Base-by-base conservation (phyloP, 2,113 vertebrate species). In the Plestiodon gilberti region DNA sequence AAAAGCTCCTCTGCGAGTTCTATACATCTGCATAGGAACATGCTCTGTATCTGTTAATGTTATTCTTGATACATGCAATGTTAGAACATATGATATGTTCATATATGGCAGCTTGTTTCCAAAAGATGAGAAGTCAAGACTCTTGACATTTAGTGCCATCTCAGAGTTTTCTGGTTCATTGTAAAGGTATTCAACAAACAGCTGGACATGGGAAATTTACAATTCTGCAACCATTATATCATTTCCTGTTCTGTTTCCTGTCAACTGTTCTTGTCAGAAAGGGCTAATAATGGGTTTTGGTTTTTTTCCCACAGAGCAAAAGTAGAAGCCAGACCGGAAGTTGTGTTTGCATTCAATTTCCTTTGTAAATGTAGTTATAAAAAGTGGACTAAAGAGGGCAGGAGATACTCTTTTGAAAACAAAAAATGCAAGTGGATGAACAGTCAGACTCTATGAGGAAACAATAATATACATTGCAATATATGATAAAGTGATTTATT, bases 241-340 rank as follows among this genome's bases (percentile, higher is more conserved):
- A 97, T 97, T 98, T 98, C 98, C 97, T 97, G 94, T 91, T 91
- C 95, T 96, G 93, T 94, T 97, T 98, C 96, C 97, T 97, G 95
- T 96, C 94, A 82, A 95, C 89, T 90, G 57, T 88, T 92, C 87
- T 93, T 96, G 96, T 96, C 96, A 97, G 95, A 95, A 97, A 95
- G 90, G 88, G 92, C 95, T 92, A 95, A 95, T 97, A 95, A 97
- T 96, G 97, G 35, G 1, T 17, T 3, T 25, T 48, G 43, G 43
- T 48, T 48, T 87, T 89, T 91, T 97, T 97, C 97, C 95, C 10
- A 20, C 28, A 86, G 95, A 96, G 95, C 88, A 91, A 87, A 64
- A 86, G 90, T 93, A 93, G 89, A 93, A 96, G 91, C 95, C 94
- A 91, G 92, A 85, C 90, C 93, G 25, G 92, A 87, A 91, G 95